Conservation (phyloP, 2,797 vertebrate genomes). For the Sphenodon punctatus region DNA sequence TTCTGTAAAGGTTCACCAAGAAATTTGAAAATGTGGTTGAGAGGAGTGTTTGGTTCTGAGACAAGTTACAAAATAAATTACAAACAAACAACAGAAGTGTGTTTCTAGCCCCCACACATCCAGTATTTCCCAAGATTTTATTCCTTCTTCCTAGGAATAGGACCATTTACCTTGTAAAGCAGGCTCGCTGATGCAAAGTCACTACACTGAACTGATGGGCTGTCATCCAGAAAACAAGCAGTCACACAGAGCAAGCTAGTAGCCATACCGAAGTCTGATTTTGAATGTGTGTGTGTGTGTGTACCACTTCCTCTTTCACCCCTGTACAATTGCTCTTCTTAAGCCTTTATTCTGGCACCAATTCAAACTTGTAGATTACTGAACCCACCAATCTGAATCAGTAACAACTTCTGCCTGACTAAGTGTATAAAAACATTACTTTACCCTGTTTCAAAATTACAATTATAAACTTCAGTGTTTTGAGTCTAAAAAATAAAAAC, state of each 20-base stretch:
- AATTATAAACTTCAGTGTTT: background rate
- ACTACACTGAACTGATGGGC: background rate
- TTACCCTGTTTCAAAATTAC: background rate
- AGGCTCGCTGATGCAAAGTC: background rate
- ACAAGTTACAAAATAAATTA: background rate
- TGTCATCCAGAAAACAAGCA: background rate
- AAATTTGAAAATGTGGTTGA: background rate
- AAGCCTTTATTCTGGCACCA: background rate
- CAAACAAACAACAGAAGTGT: background rate
- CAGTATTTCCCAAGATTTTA: background rate
- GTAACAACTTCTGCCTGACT: background rate
- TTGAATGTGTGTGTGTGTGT: background rate
- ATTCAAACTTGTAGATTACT: background rate
- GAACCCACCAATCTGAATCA: background rate
- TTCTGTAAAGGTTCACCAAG: background rate
- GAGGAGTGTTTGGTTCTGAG: background rate
- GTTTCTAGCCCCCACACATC: too few species aligned
- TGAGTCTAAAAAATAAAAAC: background rate
- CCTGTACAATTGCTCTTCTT: background rate
- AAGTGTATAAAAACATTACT: background rate
- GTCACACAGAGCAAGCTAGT: background rate
- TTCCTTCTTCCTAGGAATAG: background rate
- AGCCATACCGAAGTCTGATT: background rate
- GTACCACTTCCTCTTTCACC: background rate
- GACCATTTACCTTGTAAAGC: background rate